Base-by-base conservation (phyloP, 2,888 invertebrate genomes). In the Zootermopsis nevadensis region DNA sequence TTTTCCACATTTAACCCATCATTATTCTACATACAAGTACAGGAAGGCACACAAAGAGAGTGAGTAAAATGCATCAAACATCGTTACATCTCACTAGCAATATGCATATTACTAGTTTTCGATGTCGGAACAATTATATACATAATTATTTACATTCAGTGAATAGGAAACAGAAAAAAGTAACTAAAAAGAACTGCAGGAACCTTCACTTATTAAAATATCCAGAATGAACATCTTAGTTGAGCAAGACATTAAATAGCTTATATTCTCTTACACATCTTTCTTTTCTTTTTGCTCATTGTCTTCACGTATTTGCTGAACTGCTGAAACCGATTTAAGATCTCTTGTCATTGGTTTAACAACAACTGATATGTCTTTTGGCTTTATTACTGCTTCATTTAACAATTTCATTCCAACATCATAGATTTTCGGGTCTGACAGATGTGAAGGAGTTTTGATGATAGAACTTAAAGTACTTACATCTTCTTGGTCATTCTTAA, bases 261-360 rank as follows among this genome's bases (percentile, higher is more conserved):
- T 60, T 27, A 60, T 7, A 60, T n/a, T 48, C 48, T 10, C 30
- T 53, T 31, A 67, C 15, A 35, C 22, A 30, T 60, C n/a, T 60
- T 42, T 82, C n/a, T 35, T 76, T 27, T 60, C 35, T n/a, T 74
- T 79, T 6, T 33, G 42, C 31, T 76, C 77, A 66, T 55, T 33
- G 3, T 83, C 69, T 10, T 77, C 83, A 22, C 38, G 30, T n/a
- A 38, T 42, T 66, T n/a, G 19, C n/a, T 33, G 48, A 22, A n/a
- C 35, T 22, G 74, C 4, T n/a, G 74, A 38, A 38, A 82, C 27
- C 31, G 83, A 85, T 69, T 85, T 85, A 30, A 85, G 69, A 79
- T 85, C 85, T 77, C 85, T 84, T 35, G 77, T 55, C 82, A 84
- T 77, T n/a, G 85, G 83, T 48, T 85, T 85, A 66, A 69, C 77